Evolutionary conservation across 64 coral and sea anemone genomes (phyloP).

Genomic region (Montipora efflorescens): DNA sequence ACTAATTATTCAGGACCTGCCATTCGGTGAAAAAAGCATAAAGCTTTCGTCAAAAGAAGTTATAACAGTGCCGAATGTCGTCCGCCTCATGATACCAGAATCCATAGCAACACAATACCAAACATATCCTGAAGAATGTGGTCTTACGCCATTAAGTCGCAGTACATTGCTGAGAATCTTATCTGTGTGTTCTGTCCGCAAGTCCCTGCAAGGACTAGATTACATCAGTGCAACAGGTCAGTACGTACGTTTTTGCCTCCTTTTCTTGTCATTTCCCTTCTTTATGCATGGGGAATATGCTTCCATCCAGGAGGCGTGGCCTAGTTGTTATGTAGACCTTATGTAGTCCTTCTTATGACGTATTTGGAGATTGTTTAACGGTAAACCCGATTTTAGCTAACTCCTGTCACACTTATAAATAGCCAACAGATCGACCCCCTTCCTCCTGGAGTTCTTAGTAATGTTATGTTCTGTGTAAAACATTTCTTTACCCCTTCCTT

Average conservation of each 20-base stretch:
- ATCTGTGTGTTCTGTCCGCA: too few relatives aligned
- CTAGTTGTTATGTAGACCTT: not conserved
- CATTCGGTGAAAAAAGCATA: too few relatives aligned
- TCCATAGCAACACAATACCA: constrained; percentile 3
- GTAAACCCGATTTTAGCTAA: too few relatives aligned
- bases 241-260: not conserved
- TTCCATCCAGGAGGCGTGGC: not conserved
- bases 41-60: not conserved
- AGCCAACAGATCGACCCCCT: too few relatives aligned
- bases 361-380: too few relatives aligned
- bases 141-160: not conserved
- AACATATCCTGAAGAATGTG: not conserved
- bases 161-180: not conserved
- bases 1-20: too few relatives aligned
- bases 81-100: not conserved
- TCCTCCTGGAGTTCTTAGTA: too few relatives aligned
- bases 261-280: not conserved
- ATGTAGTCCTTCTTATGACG: too few relatives aligned
- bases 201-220: not conserved
- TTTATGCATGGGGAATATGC: not conserved
- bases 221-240: not conserved
- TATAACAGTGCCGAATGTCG: constrained; percentile 7
- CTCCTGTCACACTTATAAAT: too few relatives aligned
- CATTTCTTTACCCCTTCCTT: too few relatives aligned
- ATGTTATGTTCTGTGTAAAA: too few relatives aligned